Conservation (phyloP, 2,113 vertebrate species). For the Dasyornis broadbenti region DNA sequence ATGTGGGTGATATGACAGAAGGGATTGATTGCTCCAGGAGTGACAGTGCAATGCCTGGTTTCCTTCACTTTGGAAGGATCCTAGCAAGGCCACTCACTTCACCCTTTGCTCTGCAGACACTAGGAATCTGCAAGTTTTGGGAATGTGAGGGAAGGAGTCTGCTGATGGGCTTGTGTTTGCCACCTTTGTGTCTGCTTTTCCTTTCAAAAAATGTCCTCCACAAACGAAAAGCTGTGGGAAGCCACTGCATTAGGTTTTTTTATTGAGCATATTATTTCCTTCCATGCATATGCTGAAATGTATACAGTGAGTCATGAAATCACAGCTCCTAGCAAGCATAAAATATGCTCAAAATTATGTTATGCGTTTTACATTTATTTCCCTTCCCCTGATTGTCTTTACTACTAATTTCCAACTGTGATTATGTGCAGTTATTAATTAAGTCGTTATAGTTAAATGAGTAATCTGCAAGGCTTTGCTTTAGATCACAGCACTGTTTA, state of each 20-base stretch:
- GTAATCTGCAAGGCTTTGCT: neutral
- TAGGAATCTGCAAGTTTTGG: neutral
- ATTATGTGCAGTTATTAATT: conserved; percentile 10
- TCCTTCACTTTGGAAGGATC: fast-evolving
- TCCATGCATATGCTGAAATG: neutral
- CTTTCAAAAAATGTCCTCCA: neutral
- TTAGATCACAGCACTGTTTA: neutral
- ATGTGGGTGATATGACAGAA: neutral
- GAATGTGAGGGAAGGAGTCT: neutral
- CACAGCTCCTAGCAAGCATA: neutral
- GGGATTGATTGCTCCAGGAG: neutral
- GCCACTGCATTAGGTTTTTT: neutral
- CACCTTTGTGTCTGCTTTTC: neutral
- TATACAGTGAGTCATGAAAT: neutral
- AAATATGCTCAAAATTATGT: neutral
- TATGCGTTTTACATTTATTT: neutral
- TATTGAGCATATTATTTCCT: neutral
- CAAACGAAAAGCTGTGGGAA: neutral
- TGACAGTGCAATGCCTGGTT: fast-evolving
- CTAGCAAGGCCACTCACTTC: neutral
- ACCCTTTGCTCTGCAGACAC: neutral
- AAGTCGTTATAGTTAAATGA: neutral
- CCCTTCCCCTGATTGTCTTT: neutral
- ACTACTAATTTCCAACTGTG: neutral
- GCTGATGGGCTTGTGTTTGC: neutral